Conservation (phyloP, 2,113 vertebrate species). For the Jacana jacana region DNA sequence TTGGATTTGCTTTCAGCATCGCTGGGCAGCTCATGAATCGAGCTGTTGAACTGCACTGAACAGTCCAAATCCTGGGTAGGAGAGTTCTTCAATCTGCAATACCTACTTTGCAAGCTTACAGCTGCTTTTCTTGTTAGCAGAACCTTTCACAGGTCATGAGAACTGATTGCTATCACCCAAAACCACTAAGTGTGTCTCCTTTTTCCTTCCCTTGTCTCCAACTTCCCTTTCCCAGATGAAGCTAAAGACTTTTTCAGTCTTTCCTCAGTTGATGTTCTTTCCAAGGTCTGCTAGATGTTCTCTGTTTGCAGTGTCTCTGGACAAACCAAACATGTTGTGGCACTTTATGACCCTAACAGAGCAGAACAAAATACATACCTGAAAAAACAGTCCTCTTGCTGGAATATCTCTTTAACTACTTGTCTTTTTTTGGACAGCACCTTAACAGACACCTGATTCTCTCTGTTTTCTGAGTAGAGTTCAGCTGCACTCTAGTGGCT, state of each 20-base stretch:
- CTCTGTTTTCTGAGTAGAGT: neutral
- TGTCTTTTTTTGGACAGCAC: neutral
- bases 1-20: neutral
- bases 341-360: neutral
- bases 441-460: neutral
- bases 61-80: neutral
- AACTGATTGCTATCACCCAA: neutral
- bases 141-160: neutral
- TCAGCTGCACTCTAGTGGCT: conserved; percentile 18
- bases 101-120: neutral
- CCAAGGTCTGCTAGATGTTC: neutral
- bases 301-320: neutral
- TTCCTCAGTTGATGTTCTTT: neutral
- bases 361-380: neutral
- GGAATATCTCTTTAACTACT: neutral
- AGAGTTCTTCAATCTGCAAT: neutral
- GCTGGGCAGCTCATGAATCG: neutral
- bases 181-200: neutral
- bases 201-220: neutral
- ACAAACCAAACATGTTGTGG: neutral
- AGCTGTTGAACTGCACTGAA: neutral
- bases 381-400: neutral
- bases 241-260: neutral
- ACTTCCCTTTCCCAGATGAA: neutral
- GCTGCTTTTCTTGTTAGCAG: neutral